Percentiles rank a stretch among this genome's conserved stretches.
Evolutionary conservation across 1,140 invertebrate genomes (phyloP).

Genomic region (Laupala kohalensis): DNA sequence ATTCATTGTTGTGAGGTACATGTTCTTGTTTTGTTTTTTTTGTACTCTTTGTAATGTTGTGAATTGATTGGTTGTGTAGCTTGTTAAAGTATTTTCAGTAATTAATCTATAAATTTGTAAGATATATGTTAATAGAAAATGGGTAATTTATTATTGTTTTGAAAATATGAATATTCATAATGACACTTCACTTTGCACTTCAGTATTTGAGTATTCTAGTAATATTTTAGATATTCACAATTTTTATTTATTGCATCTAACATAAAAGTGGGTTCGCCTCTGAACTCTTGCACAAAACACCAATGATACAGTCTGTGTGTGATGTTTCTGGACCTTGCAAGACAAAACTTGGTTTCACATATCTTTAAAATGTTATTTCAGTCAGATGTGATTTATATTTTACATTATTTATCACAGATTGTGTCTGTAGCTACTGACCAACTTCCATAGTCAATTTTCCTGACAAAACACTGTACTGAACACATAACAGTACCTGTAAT

Average conservation of each 20-base stretch:
- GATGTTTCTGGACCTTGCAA: not conserved
- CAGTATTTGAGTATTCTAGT: conserved; percentile 8
- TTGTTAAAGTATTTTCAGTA: not conserved
- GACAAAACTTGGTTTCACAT: not conserved
- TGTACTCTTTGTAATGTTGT: not conserved
- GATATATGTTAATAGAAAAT: too few relatives aligned
- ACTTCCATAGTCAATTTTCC: not conserved
- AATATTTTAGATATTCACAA: conserved; percentile 6
- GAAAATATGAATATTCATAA: conserved; percentile 8
- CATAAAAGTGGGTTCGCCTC: conserved; percentile 3
- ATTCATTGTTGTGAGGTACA: not conserved
- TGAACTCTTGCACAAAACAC: conserved; percentile 6
- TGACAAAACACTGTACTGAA: not conserved
- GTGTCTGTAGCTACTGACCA: not conserved
- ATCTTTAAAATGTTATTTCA: not conserved
- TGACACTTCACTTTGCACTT: conserved; percentile 11
- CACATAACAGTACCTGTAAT: not conserved
- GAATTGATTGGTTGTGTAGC: not conserved
- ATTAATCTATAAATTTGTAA: not conserved
- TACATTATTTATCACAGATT: not conserved
- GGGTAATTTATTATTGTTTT: not conserved
- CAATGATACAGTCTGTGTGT: conserved; percentile 8
- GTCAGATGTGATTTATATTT: not conserved
- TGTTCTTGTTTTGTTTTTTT: too few relatives aligned
- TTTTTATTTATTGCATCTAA: conserved; percentile 7